Evolutionary conservation across 2,888 invertebrate species (phyloP).

Genomic region (Ethmia dodecea): DNA sequence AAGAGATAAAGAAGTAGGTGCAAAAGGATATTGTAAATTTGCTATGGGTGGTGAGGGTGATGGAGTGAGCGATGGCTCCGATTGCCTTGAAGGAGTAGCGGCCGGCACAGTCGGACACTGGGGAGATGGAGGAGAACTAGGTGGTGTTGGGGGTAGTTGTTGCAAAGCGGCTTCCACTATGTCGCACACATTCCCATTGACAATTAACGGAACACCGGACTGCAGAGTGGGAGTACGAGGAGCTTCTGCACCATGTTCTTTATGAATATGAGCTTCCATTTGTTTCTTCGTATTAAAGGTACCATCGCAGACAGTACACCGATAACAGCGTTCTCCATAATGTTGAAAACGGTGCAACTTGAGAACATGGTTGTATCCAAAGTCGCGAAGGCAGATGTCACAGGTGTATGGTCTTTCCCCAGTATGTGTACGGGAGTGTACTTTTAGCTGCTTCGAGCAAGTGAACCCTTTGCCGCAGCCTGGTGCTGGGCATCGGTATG

Average conservation of each 20-base stretch:
- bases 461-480: slow-evolving; percentile 94
- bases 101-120: slow-evolving; percentile 54
- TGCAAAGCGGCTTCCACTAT: slow-evolving; percentile 67
- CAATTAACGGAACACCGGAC: slow-evolving; percentile 40
- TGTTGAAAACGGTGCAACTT: slow-evolving; percentile 94
- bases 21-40: slow-evolving; percentile 42
- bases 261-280: slow-evolving; percentile 90
- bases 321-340: slow-evolving; percentile 94
- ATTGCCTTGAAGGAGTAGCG: slow-evolving; percentile 31
- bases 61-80: slow-evolving; percentile 39
- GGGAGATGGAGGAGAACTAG: slow-evolving; percentile 73
- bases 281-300: slow-evolving; percentile 94
- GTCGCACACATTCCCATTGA: slow-evolving; percentile 60
- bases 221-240: slow-evolving; percentile 52
- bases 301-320: slow-evolving; percentile 93
- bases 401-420: slow-evolving; percentile 95
- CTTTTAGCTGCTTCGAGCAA: slow-evolving; percentile 93
- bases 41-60: slow-evolving; percentile 73
- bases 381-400: slow-evolving; percentile 93
- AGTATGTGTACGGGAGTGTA: slow-evolving; percentile 93
- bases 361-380: slow-evolving; percentile 94
- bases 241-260: slow-evolving; percentile 74
- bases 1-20: no score
- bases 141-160: slow-evolving; percentile 75
- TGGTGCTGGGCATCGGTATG: slow-evolving; percentile 87